phyloP scores from a whole-genome alignment of 2,113 vertebrate species.

The Acrocephalus kingi region DNA sequence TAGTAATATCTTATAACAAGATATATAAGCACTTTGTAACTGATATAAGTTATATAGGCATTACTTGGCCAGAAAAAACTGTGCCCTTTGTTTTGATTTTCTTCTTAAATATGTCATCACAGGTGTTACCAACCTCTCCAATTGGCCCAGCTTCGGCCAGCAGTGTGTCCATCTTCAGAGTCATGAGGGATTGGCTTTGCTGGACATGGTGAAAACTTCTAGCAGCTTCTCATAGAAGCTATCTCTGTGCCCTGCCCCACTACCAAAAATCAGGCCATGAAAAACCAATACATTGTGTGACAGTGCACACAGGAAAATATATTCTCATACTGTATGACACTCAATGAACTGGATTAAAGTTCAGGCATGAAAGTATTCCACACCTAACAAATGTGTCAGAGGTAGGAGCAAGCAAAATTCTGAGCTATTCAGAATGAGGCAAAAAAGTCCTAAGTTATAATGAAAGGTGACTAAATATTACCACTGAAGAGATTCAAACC shows the following conservation, averaged over 20 bases:
- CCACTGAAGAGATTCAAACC: neutral
- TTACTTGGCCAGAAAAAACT: neutral
- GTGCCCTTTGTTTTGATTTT: neutral
- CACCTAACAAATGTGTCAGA: neutral
- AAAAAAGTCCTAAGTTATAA: neutral
- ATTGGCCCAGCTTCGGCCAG: neutral
- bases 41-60: too few relatives aligned
- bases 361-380: neutral
- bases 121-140: neutral
- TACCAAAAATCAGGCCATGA: neutral
- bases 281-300: neutral
- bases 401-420: neutral
- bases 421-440: neutral
- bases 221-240: neutral
- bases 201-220: neutral
- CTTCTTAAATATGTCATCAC: neutral
- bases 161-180: neutral
- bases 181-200: neutral
- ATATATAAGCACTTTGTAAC: neutral
- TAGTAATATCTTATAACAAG: neutral
- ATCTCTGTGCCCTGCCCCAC: too few relatives aligned
- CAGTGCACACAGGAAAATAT: neutral
- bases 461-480: neutral
- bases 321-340: neutral
- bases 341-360: neutral